phyloP scores from a whole-genome alignment of 2,797 vertebrate species.

The Graptemys geographica region DNA sequence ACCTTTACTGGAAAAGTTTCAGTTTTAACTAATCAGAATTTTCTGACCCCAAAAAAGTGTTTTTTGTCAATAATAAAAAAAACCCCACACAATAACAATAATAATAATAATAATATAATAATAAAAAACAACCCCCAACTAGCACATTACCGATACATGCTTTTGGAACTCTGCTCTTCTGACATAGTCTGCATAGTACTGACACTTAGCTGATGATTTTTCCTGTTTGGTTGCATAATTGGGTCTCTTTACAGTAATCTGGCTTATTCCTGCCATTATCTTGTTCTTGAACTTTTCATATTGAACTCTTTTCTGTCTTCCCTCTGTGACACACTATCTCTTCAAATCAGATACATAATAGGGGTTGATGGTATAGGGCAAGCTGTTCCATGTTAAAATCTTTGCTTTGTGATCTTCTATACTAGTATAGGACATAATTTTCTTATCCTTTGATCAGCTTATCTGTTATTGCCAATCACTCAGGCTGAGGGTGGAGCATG shows the following conservation, averaged over 20 bases:
- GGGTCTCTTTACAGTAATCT: background rate
- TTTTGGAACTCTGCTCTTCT: background rate
- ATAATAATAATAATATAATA: too few relatives aligned
- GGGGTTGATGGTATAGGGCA: background rate
- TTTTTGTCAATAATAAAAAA: too few relatives aligned
- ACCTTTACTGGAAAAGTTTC: background rate
- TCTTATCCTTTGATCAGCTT: background rate
- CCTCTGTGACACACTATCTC: background rate
- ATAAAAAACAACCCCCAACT: too few relatives aligned
- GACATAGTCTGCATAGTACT: background rate
- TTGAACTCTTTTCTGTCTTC: background rate
- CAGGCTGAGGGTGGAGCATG: background rate
- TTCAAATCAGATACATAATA: background rate
- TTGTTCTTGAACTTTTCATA: background rate
- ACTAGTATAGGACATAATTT: background rate
- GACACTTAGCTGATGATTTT: background rate
- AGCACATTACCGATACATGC: background rate
- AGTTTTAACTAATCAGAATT: background rate
- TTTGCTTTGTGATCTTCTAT: background rate
- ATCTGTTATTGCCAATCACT: background rate
- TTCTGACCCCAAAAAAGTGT: background rate
- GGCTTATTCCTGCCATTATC: background rate
- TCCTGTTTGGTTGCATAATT: conserved; percentile 9
- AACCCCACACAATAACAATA: too few relatives aligned
- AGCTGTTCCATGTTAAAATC: background rate